Evolutionary conservation across 64 coral and sea anemone species (phyloP).

Genomic region (Pachyseris speciosa): DNA sequence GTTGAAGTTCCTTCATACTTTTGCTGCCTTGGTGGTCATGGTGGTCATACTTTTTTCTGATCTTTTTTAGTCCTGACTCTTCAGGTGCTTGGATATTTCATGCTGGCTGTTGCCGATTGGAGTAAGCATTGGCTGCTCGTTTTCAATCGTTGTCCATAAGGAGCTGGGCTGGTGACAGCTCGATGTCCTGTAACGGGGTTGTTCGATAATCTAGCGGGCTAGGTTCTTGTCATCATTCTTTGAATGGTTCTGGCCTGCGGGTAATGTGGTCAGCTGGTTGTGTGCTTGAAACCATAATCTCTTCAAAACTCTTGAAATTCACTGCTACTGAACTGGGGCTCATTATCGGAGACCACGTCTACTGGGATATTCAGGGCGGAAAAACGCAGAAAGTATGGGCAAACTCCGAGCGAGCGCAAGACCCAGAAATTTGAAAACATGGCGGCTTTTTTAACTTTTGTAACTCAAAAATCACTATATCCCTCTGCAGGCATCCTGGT

Average conservation of each 20-base stretch:
- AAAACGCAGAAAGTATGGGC: too few relatives aligned
- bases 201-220: slow-evolving; percentile 10
- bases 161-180: neutral
- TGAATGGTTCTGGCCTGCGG: slow-evolving; percentile 29
- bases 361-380: too few relatives aligned
- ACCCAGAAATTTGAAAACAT: too few relatives aligned
- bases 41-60: neutral
- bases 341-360: slow-evolving; percentile 30
- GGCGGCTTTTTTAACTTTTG: too few relatives aligned
- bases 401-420: too few relatives aligned
- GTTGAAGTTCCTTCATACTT: neutral
- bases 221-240: slow-evolving; percentile 42
- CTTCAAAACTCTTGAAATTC: slow-evolving; percentile 2
- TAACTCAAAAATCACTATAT: too few relatives aligned
- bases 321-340: neutral
- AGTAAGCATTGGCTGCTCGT: neutral
- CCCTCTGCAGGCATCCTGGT: too few relatives aligned
- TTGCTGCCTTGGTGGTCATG: neutral
- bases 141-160: slow-evolving; percentile 18
- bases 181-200: neutral
- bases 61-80: neutral
- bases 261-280: slow-evolving; percentile 30
- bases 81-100: neutral
- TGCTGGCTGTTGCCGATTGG: neutral
- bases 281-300: slow-evolving; percentile 34